Percentiles rank a stretch among this genome's conserved stretches.
These are phyloP conservation scores for Corythornis vintsioides DNA, from an alignment of 2,113 vertebrate species.

Conservation along the genomic window DNA sequence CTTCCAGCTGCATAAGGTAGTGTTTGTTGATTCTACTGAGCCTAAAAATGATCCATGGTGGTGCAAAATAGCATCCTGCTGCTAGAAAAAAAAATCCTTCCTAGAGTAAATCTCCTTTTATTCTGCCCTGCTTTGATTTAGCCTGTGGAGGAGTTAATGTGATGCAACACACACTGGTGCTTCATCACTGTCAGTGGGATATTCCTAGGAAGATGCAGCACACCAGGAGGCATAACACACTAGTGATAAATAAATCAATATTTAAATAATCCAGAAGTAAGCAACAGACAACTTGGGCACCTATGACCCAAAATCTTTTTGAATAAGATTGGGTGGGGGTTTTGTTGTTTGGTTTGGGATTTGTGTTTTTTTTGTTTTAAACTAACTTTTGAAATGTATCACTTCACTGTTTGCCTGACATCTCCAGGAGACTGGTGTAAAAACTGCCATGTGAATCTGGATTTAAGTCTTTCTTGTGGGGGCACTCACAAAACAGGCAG, in stretches of 20 bases:
- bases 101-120: background rate
- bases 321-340: fast-evolving
- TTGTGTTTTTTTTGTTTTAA: background rate
- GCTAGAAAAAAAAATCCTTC: background rate
- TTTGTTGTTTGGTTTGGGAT: background rate
- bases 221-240: background rate
- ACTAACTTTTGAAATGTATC: background rate
- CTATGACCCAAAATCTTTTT: background rate
- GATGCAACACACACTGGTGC: background rate
- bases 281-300: background rate
- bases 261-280: background rate
- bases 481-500: background rate
- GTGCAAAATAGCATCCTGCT: background rate
- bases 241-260: background rate
- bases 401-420: background rate
- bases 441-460: background rate
- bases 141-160: background rate
- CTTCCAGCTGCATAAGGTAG: background rate
- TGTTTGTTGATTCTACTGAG: background rate
- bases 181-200: background rate
- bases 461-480: background rate
- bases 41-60: background rate
- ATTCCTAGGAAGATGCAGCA: background rate
- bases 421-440: background rate
- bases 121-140: background rate